phyloP scores from a whole-genome alignment of 1,140 invertebrate species.

The Alviniconcha marisindica region DNA sequence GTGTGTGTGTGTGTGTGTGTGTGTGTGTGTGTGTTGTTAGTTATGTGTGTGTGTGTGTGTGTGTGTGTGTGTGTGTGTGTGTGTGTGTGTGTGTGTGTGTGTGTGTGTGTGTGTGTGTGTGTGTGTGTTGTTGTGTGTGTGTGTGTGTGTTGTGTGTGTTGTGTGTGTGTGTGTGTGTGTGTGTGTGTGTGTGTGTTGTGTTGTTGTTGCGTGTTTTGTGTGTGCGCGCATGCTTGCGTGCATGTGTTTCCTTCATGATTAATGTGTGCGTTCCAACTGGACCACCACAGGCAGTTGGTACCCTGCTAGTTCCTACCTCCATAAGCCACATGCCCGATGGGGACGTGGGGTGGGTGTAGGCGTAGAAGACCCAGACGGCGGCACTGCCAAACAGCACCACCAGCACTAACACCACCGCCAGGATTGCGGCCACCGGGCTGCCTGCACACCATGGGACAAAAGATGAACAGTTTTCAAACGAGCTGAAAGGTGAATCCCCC shows the following conservation, averaged over 20 bases:
- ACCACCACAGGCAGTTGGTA: too few relatives aligned
- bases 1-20: not conserved
- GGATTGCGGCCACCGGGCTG: conserved; percentile 44
- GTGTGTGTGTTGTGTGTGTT: too few relatives aligned
- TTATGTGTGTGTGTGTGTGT: not conserved
- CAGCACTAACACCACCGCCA: conserved; percentile 80
- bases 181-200: too few relatives aligned
- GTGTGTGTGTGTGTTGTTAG: not conserved
- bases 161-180: too few relatives aligned
- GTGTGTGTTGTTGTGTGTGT: too few relatives aligned
- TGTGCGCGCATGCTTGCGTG: too few relatives aligned
- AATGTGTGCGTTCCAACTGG: too few relatives aligned
- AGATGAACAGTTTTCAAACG: not conserved
- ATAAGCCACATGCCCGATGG: conserved; percentile 97
- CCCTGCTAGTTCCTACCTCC: conserved; percentile 90
- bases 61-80: too few relatives aligned
- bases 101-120: too few relatives aligned
- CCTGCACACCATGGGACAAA: conserved; percentile 2
- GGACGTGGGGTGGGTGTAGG: conserved; percentile 96
- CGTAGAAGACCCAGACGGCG: conserved; percentile 90
- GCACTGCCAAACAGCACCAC: conserved; percentile 81
- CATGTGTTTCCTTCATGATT: too few relatives aligned
- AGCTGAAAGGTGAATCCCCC: too few relatives aligned
- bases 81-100: not conserved
- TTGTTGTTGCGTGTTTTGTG: too few relatives aligned